phyloP scores from a whole-genome alignment of 2,113 vertebrate genomes.

The Brachyhypopomus gauderio region DNA sequence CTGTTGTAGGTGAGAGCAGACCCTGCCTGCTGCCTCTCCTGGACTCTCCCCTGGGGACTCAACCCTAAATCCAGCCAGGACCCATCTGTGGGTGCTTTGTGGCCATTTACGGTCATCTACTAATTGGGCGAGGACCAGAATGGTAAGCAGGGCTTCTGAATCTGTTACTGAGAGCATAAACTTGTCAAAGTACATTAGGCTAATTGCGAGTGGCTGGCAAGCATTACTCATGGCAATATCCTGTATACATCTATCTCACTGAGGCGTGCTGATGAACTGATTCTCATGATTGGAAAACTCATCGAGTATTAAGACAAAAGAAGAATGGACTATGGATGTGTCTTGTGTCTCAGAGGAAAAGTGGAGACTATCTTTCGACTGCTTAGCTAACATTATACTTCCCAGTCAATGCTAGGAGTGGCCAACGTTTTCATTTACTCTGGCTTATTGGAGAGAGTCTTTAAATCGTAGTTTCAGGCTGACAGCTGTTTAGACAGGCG shows the following conservation, averaged over 20 bases:
- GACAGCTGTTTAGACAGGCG: conserved; percentile 11
- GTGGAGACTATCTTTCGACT: conserved; percentile 20
- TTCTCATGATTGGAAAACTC: conserved; percentile 52
- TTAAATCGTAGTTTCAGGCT: conserved; percentile 14
- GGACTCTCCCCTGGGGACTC: not conserved
- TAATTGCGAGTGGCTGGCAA: conserved; percentile 54
- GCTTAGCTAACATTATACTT: conserved; percentile 22
- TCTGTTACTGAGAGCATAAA: conserved; percentile 46
- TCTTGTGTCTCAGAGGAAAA: conserved; percentile 15
- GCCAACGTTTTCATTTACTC: conserved; percentile 14
- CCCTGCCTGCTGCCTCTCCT: not conserved
- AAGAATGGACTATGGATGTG: conserved; percentile 9
- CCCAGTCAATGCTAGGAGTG: conserved; percentile 1
- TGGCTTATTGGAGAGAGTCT: conserved; percentile 21
- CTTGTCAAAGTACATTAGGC: conserved; percentile 58
- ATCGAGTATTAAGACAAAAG: conserved; percentile 53
- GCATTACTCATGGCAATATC: conserved; percentile 58
- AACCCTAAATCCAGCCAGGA: not conserved
- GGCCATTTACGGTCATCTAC: not conserved
- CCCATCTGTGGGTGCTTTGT: not conserved
- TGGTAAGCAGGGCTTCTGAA: not conserved
- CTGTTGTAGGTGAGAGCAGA: conserved; percentile 28
- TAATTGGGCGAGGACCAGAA: not conserved
- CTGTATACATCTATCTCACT: conserved; percentile 55
- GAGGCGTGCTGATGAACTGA: conserved; percentile 53